Percentiles rank a stretch among this genome's conserved stretches.
phyloP scores from a whole-genome alignment of 35 echinoderm and acorn worm genomes.

The Ophioderma brevispina region DNA sequence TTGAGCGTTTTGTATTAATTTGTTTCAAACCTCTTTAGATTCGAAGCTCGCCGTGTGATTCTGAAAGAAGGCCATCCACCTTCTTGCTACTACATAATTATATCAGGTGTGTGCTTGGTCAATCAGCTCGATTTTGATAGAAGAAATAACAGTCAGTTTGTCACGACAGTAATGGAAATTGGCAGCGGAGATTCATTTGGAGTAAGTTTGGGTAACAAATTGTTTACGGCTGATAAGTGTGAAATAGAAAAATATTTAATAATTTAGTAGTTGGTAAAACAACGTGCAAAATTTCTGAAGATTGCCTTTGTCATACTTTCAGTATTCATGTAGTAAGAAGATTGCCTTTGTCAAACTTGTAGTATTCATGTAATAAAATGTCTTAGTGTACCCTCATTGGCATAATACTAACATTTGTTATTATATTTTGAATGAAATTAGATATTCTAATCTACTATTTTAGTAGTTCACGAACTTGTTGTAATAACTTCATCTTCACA shows the following conservation, averaged over 20 bases:
- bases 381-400: no score
- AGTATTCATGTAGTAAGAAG: neutral
- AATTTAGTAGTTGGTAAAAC: no score
- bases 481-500: no score
- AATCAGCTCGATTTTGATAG: constrained; percentile 77
- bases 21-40: constrained; percentile 41
- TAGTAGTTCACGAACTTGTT: no score
- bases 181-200: constrained; percentile 71
- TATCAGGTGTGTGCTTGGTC: constrained; percentile 84
- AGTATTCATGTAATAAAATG: no score
- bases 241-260: no score
- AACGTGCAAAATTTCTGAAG: no score
- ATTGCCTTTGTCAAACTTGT: no score
- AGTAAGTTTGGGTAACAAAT: constrained; percentile 26
- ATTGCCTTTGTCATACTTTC: neutral
- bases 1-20: no score
- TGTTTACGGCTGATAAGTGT: neutral
- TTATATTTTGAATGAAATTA: no score
- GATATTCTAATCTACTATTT: no score
- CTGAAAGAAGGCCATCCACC: constrained; percentile 89
- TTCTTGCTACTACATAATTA: constrained; percentile 84
- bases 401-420: no score
- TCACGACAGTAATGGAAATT: constrained; percentile 72
- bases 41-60: constrained; percentile 80
- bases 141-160: constrained; percentile 60